A percentile compares a stretch with the other conserved stretches of the same genome.
Conservation (phyloP, 2,797 vertebrate species). For the Spinus olivaceus region DNA sequence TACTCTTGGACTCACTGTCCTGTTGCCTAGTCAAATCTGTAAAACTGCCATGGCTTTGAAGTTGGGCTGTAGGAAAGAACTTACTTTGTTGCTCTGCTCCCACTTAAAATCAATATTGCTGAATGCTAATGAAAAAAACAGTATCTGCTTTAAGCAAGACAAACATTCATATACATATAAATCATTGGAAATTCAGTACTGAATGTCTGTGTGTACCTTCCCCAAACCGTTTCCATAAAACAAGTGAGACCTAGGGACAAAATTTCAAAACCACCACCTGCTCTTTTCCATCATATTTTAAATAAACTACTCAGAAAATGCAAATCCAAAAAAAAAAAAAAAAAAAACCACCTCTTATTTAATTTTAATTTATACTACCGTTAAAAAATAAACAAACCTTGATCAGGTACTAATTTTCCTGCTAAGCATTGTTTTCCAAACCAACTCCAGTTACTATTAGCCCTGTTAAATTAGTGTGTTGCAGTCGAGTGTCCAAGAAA, state of each 20-base stretch:
- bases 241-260: not conserved
- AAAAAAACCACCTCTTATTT: not conserved
- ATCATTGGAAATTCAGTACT: not conserved
- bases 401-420: not conserved
- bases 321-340: not conserved
- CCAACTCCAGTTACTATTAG: not conserved
- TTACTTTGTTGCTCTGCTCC: not conserved
- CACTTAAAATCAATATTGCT: not conserved
- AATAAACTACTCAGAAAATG: not conserved
- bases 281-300: not conserved
- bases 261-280: constrained; percentile 25
- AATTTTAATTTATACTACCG: not conserved
- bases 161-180: not conserved
- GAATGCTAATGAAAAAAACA: not conserved
- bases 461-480: not conserved
- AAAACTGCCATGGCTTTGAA: not conserved
- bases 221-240: not conserved
- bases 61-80: not conserved
- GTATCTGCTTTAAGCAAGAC: not conserved
- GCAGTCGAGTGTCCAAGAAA: not conserved
- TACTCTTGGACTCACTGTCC: not conserved
- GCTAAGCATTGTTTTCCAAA: not conserved
- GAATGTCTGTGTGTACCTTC: not conserved
- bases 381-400: not conserved
- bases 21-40: not conserved